A percentile compares a stretch with the other conserved stretches of the same genome.
These are phyloP conservation scores for Polia nebulosa DNA, from an alignment of 2,888 invertebrate species.

Conservation along the genomic window DNA sequence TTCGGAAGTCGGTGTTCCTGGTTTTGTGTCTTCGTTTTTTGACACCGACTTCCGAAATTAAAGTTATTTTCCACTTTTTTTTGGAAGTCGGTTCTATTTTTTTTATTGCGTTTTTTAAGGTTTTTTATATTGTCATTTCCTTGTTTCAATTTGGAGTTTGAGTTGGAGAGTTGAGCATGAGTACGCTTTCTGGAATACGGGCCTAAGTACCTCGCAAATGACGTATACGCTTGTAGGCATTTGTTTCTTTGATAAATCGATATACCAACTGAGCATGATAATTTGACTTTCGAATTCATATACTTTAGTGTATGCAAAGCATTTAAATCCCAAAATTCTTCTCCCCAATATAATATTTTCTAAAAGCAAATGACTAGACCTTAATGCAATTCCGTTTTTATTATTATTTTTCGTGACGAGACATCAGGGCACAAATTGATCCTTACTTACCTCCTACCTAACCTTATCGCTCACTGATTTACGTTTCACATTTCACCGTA, in stretches of 20 bases:
- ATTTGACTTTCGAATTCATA: constrained; percentile 56
- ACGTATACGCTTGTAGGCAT: constrained; percentile 72
- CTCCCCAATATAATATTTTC: constrained; percentile 50
- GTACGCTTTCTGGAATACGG: too few species aligned
- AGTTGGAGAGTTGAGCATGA: too few species aligned
- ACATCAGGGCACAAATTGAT: constrained; percentile 5
- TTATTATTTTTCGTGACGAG: constrained; percentile 5
- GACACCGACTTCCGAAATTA: too few species aligned
- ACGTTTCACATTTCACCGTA: background rate
- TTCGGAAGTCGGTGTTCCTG: too few species aligned
- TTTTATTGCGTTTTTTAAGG: too few species aligned
- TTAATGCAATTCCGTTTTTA: constrained; percentile 50
- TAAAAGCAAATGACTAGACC: constrained; percentile 70
- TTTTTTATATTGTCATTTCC: too few species aligned
- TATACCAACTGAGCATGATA: constrained; percentile 69
- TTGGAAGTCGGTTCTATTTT: too few species aligned
- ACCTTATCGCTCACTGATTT: background rate
- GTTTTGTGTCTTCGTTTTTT: too few species aligned
- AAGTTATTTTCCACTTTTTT: too few species aligned
- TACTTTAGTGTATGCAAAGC: constrained; percentile 64
- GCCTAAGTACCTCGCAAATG: constrained; percentile 60
- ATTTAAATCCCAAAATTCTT: constrained; percentile 48
- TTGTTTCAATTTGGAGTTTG: too few species aligned
- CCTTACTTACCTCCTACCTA: background rate
- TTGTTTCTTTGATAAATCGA: constrained; percentile 51